Base-by-base conservation (phyloP, 2,113 vertebrate species). In the Pterocles burchelli region DNA sequence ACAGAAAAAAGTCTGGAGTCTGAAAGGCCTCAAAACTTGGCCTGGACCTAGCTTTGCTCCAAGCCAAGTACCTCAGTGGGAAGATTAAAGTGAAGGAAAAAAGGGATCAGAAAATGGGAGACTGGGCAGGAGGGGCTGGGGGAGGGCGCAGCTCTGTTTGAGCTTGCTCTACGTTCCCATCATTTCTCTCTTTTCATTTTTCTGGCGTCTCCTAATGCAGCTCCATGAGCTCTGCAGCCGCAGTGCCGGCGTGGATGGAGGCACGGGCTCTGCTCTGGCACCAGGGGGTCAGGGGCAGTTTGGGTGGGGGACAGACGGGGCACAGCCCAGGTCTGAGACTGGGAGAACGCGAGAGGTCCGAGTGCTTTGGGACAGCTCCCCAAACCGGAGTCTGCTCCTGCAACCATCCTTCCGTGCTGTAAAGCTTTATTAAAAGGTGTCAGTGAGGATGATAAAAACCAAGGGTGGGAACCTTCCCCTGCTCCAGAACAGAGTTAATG, bases 11-110 rank as follows among this genome's bases (percentile, higher is more conserved):
- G 82, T 89, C 94, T 80, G 82, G 82, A 88, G 90, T 62, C 88
- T 97, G 96, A 96, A 97, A 95, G 90, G 89, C 88, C 59, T 92
- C 16, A 1, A 70, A 85, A 95, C 91, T 96, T 96, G 96, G 93
- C 95, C 90, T 94, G 85, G 73, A 54, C 68, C n/a, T 51, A 36
- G 38, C 46, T 85, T 77, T 73, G 34, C 72, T 82, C 43, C 82
- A 86, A 65, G 87, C 83, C 94, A 81, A 90, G 68, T 13, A 92
- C 86, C 89, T 95, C 83, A 65, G 80, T 43, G 93, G 80, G 93
- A 85, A 96, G 88, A 86, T 65, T 88, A 92, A 88, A 96, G 72
- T 11, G 24, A 84, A 74, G 78, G 70, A 4, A 57, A 97, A 94
- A 76, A 57, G 10, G 86, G 52, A 71, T 74, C 77, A 88, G 75